Percentiles rank a stretch among this genome's conserved stretches.
Conservation (phyloP, 2,797 vertebrate species). For the Adrianichthys oophorus region DNA sequence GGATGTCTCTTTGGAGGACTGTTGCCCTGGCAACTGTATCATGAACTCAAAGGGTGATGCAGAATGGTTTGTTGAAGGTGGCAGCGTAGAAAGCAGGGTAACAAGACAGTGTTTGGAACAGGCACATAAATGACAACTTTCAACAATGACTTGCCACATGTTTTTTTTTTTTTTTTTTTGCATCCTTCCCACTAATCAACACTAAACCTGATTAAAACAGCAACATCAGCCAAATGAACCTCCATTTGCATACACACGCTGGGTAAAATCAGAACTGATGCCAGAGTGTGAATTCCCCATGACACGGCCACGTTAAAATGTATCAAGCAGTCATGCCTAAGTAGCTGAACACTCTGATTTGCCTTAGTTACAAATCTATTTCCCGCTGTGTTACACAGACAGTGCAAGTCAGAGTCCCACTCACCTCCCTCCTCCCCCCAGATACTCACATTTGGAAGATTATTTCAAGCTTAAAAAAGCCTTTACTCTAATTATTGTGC, state of each 20-base stretch:
- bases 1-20: conserved; percentile 73
- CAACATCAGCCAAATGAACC: conserved; percentile 65
- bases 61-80: conserved; percentile 49
- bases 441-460: conserved; percentile 11
- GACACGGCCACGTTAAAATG: conserved; percentile 66
- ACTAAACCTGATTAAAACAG: conserved; percentile 69
- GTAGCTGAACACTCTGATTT: conserved; percentile 67
- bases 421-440: neutral
- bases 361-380: conserved; percentile 65
- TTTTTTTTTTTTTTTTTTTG: conserved; percentile 26
- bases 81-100: conserved; percentile 13
- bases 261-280: conserved; percentile 70
- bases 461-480: conserved; percentile 10
- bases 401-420: conserved; percentile 30
- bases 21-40: conserved; percentile 78
- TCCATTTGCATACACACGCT: conserved; percentile 75
- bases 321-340: conserved; percentile 69
- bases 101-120: conserved; percentile 57
- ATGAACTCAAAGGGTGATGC: conserved; percentile 55
- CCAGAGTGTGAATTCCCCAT: conserved; percentile 69
- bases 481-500: conserved; percentile 21
- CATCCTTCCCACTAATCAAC: conserved; percentile 66
- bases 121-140: conserved; percentile 50
- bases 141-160: conserved; percentile 53
- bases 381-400: conserved; percentile 66